Evolutionary conservation across 2,113 vertebrate species (phyloP).

Genomic region (Pampusana beccarii): DNA sequence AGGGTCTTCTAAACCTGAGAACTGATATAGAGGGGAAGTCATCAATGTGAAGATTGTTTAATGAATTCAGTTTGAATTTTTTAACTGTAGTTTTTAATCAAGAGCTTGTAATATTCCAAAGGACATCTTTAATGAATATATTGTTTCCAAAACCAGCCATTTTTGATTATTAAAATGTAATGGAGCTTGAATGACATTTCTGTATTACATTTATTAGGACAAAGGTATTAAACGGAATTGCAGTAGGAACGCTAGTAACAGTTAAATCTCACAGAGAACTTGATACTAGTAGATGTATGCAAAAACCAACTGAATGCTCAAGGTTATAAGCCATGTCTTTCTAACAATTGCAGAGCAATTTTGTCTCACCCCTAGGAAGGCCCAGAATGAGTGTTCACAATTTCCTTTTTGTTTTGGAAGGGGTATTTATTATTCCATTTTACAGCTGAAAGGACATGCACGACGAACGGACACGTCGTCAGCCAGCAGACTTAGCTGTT

Average conservation of each 20-base stretch:
- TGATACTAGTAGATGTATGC: rapidly evolving
- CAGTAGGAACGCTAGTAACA: background rate
- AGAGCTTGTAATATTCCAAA: background rate
- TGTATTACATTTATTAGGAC: background rate
- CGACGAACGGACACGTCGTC: background rate
- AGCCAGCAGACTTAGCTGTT: background rate
- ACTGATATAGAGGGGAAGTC: background rate
- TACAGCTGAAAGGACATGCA: background rate
- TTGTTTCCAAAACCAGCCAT: background rate
- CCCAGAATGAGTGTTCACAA: background rate
- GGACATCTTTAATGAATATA: background rate
- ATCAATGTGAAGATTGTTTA: background rate
- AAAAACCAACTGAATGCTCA: background rate
- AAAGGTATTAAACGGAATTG: background rate
- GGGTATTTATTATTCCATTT: background rate
- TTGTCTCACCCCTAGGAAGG: background rate
- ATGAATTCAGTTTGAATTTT: background rate
- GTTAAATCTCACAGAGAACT: background rate
- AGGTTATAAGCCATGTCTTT: background rate
- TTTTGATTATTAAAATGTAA: background rate
- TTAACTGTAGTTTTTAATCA: background rate
- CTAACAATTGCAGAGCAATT: background rate
- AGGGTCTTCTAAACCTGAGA: background rate
- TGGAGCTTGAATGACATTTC: background rate
- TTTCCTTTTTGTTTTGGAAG: background rate